Evolutionary conservation across 2,797 vertebrate genomes (phyloP).

Genomic region (Leptatherina wallacei): DNA sequence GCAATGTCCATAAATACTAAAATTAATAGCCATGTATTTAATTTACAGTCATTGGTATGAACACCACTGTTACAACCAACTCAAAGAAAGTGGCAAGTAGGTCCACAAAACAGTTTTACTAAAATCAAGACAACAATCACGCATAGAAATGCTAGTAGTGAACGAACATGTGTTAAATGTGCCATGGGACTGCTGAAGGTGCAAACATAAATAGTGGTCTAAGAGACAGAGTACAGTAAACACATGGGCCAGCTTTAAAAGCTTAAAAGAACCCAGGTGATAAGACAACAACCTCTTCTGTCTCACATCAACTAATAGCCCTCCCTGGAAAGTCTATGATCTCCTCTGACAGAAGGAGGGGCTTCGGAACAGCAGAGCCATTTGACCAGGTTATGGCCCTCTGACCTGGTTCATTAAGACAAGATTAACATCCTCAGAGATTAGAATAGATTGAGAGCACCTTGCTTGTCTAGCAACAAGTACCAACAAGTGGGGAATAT

Average conservation of each 20-base stretch:
- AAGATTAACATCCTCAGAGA: slow-evolving; percentile 33
- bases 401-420: slow-evolving; percentile 36
- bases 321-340: neutral
- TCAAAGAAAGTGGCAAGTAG: neutral
- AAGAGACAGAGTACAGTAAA: neutral
- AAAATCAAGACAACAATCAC: neutral
- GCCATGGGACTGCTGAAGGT: neutral
- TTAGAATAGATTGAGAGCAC: slow-evolving; percentile 51
- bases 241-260: neutral
- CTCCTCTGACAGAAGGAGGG: neutral
- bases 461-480: slow-evolving; percentile 6
- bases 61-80: neutral
- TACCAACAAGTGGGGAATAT: neutral
- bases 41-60: neutral
- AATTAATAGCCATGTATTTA: neutral
- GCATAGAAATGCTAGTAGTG: neutral
- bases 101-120: neutral
- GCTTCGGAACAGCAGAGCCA: slow-evolving; percentile 5
- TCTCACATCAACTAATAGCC: neutral
- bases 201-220: neutral
- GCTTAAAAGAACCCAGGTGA: neutral
- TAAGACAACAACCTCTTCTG: neutral
- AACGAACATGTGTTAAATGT: neutral
- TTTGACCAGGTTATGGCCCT: slow-evolving; percentile 39
- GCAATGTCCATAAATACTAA: neutral